Conservation (phyloP, 2,113 vertebrate species). For the Platanista minor region DNA sequence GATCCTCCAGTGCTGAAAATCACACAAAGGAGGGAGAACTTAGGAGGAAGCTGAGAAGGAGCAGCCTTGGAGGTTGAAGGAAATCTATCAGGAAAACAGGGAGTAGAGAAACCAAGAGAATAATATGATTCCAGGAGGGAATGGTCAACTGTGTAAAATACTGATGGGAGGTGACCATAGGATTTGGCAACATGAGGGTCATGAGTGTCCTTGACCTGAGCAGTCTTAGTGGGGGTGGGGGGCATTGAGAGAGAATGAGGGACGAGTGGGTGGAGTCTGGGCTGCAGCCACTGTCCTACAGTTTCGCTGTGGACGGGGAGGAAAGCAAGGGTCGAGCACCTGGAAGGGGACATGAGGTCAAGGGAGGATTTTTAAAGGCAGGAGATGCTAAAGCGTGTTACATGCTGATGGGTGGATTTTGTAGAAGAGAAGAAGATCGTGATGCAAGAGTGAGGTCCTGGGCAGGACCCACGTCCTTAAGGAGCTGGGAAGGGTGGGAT, state of each 20-base stretch:
- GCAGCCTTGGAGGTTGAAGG: not conserved
- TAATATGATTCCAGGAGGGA: not conserved
- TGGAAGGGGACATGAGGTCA: not conserved
- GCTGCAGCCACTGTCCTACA: rapidly evolving
- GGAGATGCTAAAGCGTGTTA: not conserved
- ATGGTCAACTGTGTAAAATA: not conserved
- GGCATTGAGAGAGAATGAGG: not conserved
- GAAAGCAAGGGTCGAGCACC: not conserved
- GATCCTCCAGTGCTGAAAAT: not conserved
- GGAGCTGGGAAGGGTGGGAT: not conserved
- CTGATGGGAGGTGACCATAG: not conserved
- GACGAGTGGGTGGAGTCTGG: not conserved
- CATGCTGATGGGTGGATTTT: not conserved
- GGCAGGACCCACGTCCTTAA: not conserved
- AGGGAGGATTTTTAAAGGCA: not conserved
- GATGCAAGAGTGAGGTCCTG: not conserved
- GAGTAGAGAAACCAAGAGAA: not conserved
- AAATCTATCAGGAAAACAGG: not conserved
- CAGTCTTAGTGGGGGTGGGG: not conserved
- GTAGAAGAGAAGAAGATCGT: not conserved
- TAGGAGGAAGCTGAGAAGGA: not conserved
- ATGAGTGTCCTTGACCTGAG: too few relatives aligned
- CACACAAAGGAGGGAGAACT: not conserved
- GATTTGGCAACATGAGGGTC: not conserved
- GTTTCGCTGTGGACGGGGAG: not conserved